These are phyloP conservation scores for Pseudopodoces humilis DNA, from an alignment of 2,113 vertebrate species.

Conservation along the genomic window DNA sequence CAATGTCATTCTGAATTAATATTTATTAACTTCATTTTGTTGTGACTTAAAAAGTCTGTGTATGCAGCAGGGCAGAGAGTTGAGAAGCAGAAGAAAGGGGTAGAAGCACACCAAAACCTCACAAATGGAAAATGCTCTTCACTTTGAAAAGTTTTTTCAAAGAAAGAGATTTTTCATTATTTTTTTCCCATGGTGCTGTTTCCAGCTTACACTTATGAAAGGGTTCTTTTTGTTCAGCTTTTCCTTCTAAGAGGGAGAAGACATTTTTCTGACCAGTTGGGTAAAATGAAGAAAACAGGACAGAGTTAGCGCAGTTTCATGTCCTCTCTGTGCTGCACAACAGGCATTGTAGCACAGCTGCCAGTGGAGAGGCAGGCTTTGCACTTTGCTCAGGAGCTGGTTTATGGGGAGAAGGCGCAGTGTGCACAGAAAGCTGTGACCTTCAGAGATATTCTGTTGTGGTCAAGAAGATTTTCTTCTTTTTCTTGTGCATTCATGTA, in stretches of 20 bases:
- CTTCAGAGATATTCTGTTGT: not conserved
- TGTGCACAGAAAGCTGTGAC: not conserved
- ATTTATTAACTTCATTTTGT: constrained; percentile 6
- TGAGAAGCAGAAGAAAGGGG: not conserved
- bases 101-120: not conserved
- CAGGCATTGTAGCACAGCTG: not conserved
- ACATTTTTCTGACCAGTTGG: not conserved
- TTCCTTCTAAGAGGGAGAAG: not conserved
- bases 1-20: not conserved
- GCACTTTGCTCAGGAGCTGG: not conserved
- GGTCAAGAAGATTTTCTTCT: not conserved
- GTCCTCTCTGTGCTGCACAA: not conserved
- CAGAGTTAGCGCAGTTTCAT: not conserved
- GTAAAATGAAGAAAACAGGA: not conserved
- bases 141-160: not conserved
- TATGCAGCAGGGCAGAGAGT: not conserved
- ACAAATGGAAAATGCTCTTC: not conserved
- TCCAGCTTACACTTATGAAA: not conserved
- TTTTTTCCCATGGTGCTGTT: not conserved
- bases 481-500: not conserved
- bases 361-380: not conserved
- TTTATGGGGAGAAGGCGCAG: not conserved
- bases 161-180: not conserved
- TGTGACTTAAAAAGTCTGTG: not conserved
- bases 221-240: not conserved